phyloP scores from a whole-genome alignment of 2,888 invertebrate species.

The Callinectes sapidus region DNA sequence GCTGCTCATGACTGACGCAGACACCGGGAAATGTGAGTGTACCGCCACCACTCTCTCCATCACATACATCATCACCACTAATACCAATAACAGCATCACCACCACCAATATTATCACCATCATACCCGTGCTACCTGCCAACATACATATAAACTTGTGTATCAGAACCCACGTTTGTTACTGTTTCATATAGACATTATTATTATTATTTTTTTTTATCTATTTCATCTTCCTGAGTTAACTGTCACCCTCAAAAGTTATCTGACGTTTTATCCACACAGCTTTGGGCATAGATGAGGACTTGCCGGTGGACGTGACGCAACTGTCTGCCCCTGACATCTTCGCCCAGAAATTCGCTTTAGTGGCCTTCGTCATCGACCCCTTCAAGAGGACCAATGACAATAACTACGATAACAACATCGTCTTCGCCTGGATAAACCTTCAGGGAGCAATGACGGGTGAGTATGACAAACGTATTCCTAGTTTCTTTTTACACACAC shows the following conservation, averaged over 20 bases:
- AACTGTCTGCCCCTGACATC: background rate
- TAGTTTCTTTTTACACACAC: too few relatives aligned
- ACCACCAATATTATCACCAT: background rate
- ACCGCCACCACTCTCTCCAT: background rate
- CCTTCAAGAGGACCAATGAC: slow-evolving; percentile 19
- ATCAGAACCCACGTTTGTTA: background rate
- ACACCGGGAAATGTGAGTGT: background rate
- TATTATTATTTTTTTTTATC: too few relatives aligned
- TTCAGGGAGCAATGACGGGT: background rate
- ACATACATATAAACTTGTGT: background rate
- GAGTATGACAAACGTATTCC: background rate
- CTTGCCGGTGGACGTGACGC: background rate
- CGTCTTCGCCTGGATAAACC: background rate
- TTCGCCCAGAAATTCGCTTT: background rate
- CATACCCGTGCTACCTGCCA: background rate
- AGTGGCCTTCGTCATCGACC: slow-evolving; percentile 2
- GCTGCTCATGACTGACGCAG: background rate
- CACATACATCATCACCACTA: background rate
- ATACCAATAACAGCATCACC: background rate
- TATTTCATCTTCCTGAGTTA: background rate
- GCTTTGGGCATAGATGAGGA: background rate
- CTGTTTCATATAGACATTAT: background rate
- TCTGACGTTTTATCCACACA: background rate
- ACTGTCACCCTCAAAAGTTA: background rate
- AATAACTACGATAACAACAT: background rate